Percentiles rank a stretch among this genome's conserved stretches.
phyloP scores from a whole-genome alignment of 2,888 invertebrate species.

The Lasioglossum pauxillum region DNA sequence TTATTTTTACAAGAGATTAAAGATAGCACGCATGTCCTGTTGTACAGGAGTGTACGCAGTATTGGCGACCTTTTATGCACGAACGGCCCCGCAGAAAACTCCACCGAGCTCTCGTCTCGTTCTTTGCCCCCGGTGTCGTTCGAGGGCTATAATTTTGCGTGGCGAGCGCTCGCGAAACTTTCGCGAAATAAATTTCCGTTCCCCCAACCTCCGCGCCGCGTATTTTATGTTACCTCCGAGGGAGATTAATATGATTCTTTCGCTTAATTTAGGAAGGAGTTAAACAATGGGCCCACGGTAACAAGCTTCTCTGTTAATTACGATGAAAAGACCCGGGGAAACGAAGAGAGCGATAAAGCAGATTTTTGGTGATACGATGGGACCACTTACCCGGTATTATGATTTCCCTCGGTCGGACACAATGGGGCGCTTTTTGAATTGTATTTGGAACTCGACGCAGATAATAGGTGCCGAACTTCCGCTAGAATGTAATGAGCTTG shows the following conservation, averaged over 20 bases:
- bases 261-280: slow-evolving; percentile 32
- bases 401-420: background rate
- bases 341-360: slow-evolving; percentile 23
- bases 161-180: slow-evolving; percentile 41
- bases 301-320: slow-evolving; percentile 34
- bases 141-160: slow-evolving; percentile 34
- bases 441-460: background rate
- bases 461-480: background rate
- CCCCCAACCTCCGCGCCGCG: background rate
- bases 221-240: slow-evolving; percentile 42
- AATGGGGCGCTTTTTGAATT: slow-evolving; percentile 2
- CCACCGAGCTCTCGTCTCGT: background rate
- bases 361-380: slow-evolving; percentile 26
- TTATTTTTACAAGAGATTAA: background rate
- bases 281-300: slow-evolving; percentile 30
- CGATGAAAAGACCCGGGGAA: slow-evolving; percentile 17
- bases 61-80: slow-evolving; percentile 55
- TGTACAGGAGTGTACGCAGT: background rate
- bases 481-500: background rate
- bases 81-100: background rate
- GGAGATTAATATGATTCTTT: slow-evolving; percentile 47
- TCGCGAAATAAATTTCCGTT: slow-evolving; percentile 31
- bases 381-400: background rate
- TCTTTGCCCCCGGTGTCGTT: slow-evolving; percentile 16
- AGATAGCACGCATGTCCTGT: background rate